Evolutionary conservation across 2,797 vertebrate genomes (phyloP).

Genomic region (Sandelia bainsii): DNA sequence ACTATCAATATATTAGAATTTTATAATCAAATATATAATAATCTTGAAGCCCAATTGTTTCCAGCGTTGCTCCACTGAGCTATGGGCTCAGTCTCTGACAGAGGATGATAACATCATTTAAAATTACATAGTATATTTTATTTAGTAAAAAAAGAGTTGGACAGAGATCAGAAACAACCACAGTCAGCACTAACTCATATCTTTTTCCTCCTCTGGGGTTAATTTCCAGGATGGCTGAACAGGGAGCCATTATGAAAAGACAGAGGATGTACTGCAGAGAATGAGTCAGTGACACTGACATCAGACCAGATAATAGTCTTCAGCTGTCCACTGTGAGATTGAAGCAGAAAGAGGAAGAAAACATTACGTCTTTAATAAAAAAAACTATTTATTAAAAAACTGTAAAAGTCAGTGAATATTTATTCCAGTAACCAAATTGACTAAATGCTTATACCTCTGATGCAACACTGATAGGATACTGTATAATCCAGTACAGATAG

Average conservation of each 20-base stretch:
- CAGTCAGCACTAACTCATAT: not conserved
- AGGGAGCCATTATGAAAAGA: conserved; percentile 43
- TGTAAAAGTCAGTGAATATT: not conserved
- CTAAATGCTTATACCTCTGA: not conserved
- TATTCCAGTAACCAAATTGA: not conserved
- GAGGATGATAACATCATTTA: too few species aligned
- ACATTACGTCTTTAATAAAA: not conserved
- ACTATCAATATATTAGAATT: too few species aligned
- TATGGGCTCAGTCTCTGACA: too few species aligned
- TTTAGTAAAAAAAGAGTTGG: not conserved
- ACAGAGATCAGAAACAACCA: not conserved
- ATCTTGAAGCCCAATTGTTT: too few species aligned
- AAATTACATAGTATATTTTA: too few species aligned
- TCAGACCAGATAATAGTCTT: conserved; percentile 9
- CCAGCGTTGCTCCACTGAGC: too few species aligned
- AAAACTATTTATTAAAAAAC: not conserved
- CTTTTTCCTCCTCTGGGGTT: conserved; percentile 24
- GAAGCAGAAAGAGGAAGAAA: not conserved
- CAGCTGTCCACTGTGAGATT: conserved; percentile 1
- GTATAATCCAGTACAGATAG: not conserved
- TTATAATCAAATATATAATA: too few species aligned
- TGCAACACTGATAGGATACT: not conserved
- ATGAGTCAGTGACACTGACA: conserved; percentile 17
- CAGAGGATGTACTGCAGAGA: conserved; percentile 16
- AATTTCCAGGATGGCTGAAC: conserved; percentile 28